Conservation (phyloP, 1,140 invertebrate genomes). For the Melipona quadrifasciata region DNA sequence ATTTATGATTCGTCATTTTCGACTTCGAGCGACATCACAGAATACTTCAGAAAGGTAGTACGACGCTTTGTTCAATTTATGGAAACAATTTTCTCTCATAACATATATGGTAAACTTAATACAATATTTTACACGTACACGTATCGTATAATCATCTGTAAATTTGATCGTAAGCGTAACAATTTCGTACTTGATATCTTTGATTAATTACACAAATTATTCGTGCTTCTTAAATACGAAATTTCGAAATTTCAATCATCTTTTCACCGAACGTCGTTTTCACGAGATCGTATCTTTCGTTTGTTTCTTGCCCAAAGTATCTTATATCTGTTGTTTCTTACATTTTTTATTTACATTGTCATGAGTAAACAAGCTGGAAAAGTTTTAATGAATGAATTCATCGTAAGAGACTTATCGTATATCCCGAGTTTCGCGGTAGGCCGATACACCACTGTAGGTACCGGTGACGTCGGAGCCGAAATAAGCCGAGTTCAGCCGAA, state of each 20-base stretch:
- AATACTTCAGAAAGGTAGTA: too few species aligned
- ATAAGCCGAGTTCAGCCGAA: slow-evolving; percentile 72
- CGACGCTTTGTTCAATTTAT: too few species aligned
- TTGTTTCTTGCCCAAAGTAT: neutral
- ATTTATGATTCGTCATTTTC: neutral
- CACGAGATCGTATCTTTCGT: neutral
- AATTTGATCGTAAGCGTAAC: neutral
- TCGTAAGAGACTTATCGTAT: too few species aligned
- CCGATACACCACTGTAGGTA: slow-evolving; percentile 66
- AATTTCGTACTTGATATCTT: neutral
- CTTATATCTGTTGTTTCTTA: neutral
- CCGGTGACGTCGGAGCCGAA: slow-evolving; percentile 75
- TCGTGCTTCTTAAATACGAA: neutral
- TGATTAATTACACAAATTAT: neutral
- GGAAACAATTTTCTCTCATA: neutral
- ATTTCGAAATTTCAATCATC: neutral
- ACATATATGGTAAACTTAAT: rapidly evolving
- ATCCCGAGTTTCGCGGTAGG: slow-evolving; percentile 21
- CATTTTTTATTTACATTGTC: neutral
- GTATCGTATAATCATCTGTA: neutral
- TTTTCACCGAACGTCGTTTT: too few species aligned
- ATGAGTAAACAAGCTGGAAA: neutral
- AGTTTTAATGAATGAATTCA: neutral
- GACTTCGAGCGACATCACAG: neutral
- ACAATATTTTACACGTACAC: neutral